Percentiles rank a stretch among this genome's conserved stretches.
Evolutionary conservation across 2,888 invertebrate species (phyloP).

Genomic region (Itoplectis maculator): DNA sequence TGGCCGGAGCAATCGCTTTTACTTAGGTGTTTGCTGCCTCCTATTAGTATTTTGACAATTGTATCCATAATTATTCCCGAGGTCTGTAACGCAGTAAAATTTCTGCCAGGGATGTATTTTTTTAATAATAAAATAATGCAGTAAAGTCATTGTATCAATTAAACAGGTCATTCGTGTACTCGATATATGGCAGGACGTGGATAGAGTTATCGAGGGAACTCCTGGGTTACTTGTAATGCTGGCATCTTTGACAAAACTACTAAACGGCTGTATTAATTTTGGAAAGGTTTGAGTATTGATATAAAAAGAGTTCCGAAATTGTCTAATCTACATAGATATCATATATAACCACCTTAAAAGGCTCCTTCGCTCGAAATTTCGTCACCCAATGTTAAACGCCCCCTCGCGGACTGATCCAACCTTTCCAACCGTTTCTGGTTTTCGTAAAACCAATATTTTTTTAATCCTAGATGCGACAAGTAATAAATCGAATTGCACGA

Average conservation of each 20-base stretch:
- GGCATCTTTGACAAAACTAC: constrained; percentile 15
- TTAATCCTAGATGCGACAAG: no score
- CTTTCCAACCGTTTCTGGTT: no score
- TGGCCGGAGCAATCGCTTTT: constrained; percentile 49
- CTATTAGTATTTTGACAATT: neutral
- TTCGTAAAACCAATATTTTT: no score
- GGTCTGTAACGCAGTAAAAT: constrained; percentile 2
- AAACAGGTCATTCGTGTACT: constrained; percentile 31
- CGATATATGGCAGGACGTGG: constrained; percentile 17
- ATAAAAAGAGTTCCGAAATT: no score
- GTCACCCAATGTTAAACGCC: no score
- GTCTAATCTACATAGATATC: no score
- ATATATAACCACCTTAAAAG: no score
- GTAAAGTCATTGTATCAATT: neutral
- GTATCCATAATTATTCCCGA: constrained; percentile 13
- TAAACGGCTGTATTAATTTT: constrained; percentile 42
- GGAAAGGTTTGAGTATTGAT: constrained; percentile 18
- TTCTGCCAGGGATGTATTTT: no score
- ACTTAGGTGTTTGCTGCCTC: constrained; percentile 18
- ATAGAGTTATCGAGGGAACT: constrained; percentile 41
- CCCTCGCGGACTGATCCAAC: no score
- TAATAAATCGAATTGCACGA: no score
- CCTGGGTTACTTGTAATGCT: neutral
- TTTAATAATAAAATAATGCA: neutral
- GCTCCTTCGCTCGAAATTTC: no score